phyloP scores from a whole-genome alignment of 2,113 vertebrate species.

The Poicephalus gulielmi region DNA sequence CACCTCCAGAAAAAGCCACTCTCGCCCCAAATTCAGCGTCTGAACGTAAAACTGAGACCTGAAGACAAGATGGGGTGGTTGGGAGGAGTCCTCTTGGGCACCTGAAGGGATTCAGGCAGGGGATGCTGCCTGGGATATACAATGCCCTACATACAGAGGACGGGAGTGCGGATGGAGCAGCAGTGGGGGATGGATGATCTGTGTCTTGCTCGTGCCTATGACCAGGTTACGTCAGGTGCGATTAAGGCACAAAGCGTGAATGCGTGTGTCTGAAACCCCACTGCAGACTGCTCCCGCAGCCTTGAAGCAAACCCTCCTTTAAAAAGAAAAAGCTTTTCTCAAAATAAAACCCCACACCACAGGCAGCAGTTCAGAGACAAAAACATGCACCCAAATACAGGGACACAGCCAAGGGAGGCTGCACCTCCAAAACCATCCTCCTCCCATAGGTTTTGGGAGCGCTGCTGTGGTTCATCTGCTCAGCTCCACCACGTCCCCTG shows the following conservation, averaged over 20 bases:
- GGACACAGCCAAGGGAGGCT: background rate
- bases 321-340: background rate
- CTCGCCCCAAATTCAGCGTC: background rate
- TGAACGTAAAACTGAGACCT: background rate
- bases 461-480: background rate
- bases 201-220: background rate
- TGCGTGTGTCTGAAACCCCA: background rate
- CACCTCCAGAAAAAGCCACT: background rate
- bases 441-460: background rate
- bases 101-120: background rate
- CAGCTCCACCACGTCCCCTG: background rate
- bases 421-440: background rate
- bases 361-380: background rate
- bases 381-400: background rate
- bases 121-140: background rate
- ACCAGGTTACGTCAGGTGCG: conserved; percentile 61
- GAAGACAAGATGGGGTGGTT: background rate
- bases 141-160: conserved; percentile 16
- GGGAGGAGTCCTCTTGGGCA: background rate
- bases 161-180: background rate
- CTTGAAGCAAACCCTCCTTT: background rate
- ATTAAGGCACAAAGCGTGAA: conserved; percentile 6
- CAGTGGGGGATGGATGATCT: background rate
- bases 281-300: background rate
- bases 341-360: background rate